Conservation (phyloP, 2,797 vertebrate species). For the Eulemur coronatus region DNA sequence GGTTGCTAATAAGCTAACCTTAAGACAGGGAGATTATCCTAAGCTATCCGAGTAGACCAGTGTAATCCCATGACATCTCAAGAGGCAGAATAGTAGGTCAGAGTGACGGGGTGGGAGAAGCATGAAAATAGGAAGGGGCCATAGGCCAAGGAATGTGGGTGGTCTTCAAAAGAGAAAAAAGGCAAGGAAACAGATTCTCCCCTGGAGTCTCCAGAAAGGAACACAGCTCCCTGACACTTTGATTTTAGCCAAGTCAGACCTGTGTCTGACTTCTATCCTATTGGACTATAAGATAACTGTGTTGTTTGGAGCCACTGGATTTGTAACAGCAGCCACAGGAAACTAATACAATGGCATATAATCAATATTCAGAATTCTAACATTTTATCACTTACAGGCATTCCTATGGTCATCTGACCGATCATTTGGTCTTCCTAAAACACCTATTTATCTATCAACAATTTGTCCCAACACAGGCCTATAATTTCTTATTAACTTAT, state of each 20-base stretch:
- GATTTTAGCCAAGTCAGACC: not conserved
- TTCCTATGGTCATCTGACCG: not conserved
- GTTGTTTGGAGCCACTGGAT: not conserved
- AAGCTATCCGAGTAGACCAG: not conserved
- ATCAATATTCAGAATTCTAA: not conserved
- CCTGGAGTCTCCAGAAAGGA: not conserved
- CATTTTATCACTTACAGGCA: not conserved
- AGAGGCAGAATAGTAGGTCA: not conserved
- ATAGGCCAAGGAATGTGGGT: not conserved
- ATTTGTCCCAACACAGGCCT: not conserved
- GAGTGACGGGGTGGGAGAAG: not conserved
- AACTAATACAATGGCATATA: not conserved
- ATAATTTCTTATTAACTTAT: not conserved
- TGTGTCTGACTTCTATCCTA: not conserved
- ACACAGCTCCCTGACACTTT: not conserved
- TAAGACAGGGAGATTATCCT: not conserved
- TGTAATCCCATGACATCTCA: not conserved
- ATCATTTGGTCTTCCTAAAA: not conserved
- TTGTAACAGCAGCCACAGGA: not conserved
- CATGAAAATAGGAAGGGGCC: not conserved
- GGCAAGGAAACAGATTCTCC: not conserved
- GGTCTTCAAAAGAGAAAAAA: not conserved
- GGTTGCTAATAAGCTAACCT: not conserved
- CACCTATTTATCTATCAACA: not conserved
- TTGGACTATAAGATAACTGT: too few species aligned